Evolutionary conservation across 2,888 invertebrate genomes (phyloP), one percentile per base, ranked within the genome.

Genomic region (Acanthacorydalis orientalis): DNA sequence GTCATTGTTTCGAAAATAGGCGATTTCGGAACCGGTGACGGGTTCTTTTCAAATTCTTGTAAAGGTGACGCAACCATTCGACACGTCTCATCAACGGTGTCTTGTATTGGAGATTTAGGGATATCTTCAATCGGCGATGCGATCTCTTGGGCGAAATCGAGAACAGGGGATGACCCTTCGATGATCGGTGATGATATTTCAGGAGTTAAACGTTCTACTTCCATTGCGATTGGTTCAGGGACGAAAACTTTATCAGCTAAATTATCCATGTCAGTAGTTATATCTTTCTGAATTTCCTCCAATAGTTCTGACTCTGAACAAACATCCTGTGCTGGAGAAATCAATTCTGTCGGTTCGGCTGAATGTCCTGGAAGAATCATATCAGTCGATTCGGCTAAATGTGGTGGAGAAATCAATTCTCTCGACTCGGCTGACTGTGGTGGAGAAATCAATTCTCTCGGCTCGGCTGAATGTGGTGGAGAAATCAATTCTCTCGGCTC

Each of bases 1-100:
- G 43, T 43, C n/a, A 44, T 31, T 9, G 42, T 14, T 32, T 52
- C 44, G n/a, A 14, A 16, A 48, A 48, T n/a, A 14, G 49, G 44
- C 2, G 47, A 39, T 41, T 43, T 47, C 11, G 49, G 33, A 12
- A 31, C 32, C 14, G 35, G 45, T 2, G 37, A 45, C 15, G n/a
- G 2, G n/a, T 38, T 8, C 39, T 38, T 15, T 23, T 23, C 23
- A 23, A 23, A 23, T 23, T 23, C 23, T 23, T 4, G 23, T 23
- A 23, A 23, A 23, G 23, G 23, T 6, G 23, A 23, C 23, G 23
- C 23, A 4, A 23, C 23, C 23, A 23, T 23, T 23, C 23, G 23
- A 23, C 23, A 23, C 6, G 23, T 23, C 6, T 23, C 23, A 23
- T 23, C 23, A 6, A 23, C 23, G 2, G 23, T 23, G 2, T 23